A percentile compares a stretch with the other conserved stretches of the same genome.
Conservation (phyloP, 2,888 invertebrate genomes). For the Neoascia interrupta region DNA sequence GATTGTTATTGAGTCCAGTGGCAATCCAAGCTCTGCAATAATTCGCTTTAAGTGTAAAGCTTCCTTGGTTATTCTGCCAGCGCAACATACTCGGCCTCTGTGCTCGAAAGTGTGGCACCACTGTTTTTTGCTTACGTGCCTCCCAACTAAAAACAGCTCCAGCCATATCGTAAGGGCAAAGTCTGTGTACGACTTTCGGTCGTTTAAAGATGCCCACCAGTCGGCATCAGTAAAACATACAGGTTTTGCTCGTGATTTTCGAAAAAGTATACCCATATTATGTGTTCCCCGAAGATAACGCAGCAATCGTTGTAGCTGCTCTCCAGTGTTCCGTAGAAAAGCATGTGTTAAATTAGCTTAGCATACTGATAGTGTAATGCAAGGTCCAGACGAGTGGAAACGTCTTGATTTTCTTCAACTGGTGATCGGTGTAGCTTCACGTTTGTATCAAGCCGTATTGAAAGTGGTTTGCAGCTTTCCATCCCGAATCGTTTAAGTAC, state of each 20-base stretch:
- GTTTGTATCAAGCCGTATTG: neutral
- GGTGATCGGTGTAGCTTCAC: neutral
- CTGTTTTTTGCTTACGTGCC: no score
- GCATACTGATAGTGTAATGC: no score
- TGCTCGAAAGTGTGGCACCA: no score
- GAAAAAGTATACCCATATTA: constrained; percentile 25
- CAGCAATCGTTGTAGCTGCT: constrained; percentile 58
- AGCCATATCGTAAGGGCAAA: constrained; percentile 60
- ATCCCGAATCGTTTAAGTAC: constrained; percentile 18
- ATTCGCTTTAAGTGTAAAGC: no score
- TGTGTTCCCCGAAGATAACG: constrained; percentile 56
- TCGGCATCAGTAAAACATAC: constrained; percentile 65
- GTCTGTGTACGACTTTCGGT: constrained; percentile 66
- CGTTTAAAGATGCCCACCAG: constrained; percentile 55
- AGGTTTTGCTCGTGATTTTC: constrained; percentile 9
- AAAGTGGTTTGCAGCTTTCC: constrained; percentile 11
- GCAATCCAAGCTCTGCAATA: no score
- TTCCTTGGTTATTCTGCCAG: constrained; percentile 56
- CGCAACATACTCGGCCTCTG: constrained; percentile 67
- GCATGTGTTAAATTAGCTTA: no score
- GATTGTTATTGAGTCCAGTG: no score
- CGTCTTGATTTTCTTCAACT: constrained; percentile 1
- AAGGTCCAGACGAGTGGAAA: no score
- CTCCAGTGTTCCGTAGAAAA: constrained; percentile 64
- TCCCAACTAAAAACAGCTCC: no score